Percentiles rank a stretch among this genome's conserved stretches.
phyloP scores from a whole-genome alignment of 1,140 invertebrate species.

The Pararge aegeria region DNA sequence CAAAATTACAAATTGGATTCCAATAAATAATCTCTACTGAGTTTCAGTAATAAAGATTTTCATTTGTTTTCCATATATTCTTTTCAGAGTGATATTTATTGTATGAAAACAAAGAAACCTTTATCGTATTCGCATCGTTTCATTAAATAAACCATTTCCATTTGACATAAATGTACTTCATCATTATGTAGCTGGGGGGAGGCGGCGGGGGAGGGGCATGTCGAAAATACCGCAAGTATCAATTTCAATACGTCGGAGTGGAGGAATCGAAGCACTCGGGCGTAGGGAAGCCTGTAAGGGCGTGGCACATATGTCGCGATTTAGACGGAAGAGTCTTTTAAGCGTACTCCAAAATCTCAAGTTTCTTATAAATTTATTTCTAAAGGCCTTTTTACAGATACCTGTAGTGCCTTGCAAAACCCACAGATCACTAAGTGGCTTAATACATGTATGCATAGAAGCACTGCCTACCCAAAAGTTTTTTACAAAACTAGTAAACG shows the following conservation, averaged over 20 bases:
- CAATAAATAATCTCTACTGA: too few relatives aligned
- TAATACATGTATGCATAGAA: too few relatives aligned
- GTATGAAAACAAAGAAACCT: background rate
- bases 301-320: background rate
- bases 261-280: constrained; percentile 2
- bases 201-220: background rate
- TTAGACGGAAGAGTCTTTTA: background rate
- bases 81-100: background rate
- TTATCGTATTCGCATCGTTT: background rate
- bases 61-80: background rate
- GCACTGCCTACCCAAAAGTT: too few relatives aligned
- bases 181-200: constrained; percentile 4
- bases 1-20: too few relatives aligned
- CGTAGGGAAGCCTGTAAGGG: constrained; percentile 2
- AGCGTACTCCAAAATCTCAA: too few relatives aligned
- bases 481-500: too few relatives aligned
- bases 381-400: too few relatives aligned
- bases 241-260: constrained; percentile 10
- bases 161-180: constrained; percentile 7
- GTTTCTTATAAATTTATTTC: too few relatives aligned
- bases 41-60: too few relatives aligned
- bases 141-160: constrained; percentile 7
- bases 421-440: too few relatives aligned
- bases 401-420: too few relatives aligned
- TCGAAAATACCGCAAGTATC: constrained; percentile 13